A percentile compares a stretch with the other conserved stretches of the same genome.
phyloP scores from a whole-genome alignment of 1,140 invertebrate genomes.

The Drosophila ironensis region DNA sequence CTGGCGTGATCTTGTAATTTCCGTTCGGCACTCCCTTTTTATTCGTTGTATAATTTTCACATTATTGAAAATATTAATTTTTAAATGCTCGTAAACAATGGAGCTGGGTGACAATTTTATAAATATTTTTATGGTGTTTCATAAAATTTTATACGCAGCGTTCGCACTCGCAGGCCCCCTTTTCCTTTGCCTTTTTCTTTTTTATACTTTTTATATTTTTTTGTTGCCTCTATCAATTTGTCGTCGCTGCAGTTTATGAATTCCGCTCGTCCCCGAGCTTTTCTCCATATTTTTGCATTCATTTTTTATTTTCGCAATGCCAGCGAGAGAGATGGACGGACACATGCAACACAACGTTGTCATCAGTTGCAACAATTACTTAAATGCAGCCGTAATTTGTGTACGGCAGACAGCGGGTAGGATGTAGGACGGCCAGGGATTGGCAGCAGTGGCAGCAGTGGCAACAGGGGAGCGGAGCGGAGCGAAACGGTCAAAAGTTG shows the following conservation, averaged over 20 bases:
- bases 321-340: constrained; percentile 44
- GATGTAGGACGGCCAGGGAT: not conserved
- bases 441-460: not conserved
- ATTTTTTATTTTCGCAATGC: constrained; percentile 47
- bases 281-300: constrained; percentile 34
- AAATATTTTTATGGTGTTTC: constrained; percentile 78
- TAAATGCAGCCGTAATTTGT: constrained; percentile 75
- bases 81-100: constrained; percentile 70
- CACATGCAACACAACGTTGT: constrained; percentile 48
- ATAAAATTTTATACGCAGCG: constrained; percentile 74
- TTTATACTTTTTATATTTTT: too few species aligned
- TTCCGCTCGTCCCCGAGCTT: constrained; percentile 26
- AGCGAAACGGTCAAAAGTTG: constrained; percentile 27
- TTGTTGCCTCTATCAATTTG: constrained; percentile 67
- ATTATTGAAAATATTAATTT: constrained; percentile 57
- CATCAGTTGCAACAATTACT: constrained; percentile 77
- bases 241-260: constrained; percentile 71
- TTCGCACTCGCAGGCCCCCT: constrained; percentile 5
- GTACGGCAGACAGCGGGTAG: constrained; percentile 8
- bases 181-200: not conserved
- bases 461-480: not conserved
- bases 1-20: constrained; percentile 39
- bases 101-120: constrained; percentile 68
- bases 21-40: constrained; percentile 20
- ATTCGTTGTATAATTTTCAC: constrained; percentile 62